Conservation (phyloP, 1,140 invertebrate genomes). For the Meloidogyne exigua region DNA sequence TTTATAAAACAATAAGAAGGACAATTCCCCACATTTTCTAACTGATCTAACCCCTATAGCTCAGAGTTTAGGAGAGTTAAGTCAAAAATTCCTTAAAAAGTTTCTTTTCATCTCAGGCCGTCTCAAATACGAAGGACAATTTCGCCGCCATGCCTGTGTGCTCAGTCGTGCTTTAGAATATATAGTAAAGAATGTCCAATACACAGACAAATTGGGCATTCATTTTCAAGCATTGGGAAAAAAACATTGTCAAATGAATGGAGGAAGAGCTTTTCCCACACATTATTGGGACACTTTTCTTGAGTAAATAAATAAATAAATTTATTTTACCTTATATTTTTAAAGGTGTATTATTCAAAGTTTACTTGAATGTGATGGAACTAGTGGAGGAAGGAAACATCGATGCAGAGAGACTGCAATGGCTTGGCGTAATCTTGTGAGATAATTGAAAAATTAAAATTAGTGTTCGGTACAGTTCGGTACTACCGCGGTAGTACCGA, state of each 20-base stretch:
- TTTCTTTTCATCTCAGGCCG: background rate
- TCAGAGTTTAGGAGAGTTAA: no score
- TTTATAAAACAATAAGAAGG: no score
- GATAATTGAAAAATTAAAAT: background rate
- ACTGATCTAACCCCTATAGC: no score
- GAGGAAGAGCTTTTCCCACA: slow-evolving; percentile 35
- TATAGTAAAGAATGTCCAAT: slow-evolving; percentile 46
- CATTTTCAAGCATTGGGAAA: slow-evolving; percentile 52
- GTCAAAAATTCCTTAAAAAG: no score
- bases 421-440: slow-evolving; percentile 42
- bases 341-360: slow-evolving; percentile 24
- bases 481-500: no score
- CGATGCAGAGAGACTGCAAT: slow-evolving; percentile 42
- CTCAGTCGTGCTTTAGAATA: slow-evolving; percentile 46
- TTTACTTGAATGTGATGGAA: slow-evolving; percentile 25
- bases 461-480: no score
- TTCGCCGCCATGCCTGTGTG: slow-evolving; percentile 42
- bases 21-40: no score
- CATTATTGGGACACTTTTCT: slow-evolving; percentile 51
- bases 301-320: slow-evolving; percentile 31
- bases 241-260: slow-evolving; percentile 45
- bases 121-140: slow-evolving; percentile 30
- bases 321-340: background rate
- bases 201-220: slow-evolving; percentile 45
- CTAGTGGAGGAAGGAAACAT: slow-evolving; percentile 28